A percentile compares a stretch with the other conserved stretches of the same genome.
Conservation (phyloP, 2,888 invertebrate species). For the Cephus nigrinus region DNA sequence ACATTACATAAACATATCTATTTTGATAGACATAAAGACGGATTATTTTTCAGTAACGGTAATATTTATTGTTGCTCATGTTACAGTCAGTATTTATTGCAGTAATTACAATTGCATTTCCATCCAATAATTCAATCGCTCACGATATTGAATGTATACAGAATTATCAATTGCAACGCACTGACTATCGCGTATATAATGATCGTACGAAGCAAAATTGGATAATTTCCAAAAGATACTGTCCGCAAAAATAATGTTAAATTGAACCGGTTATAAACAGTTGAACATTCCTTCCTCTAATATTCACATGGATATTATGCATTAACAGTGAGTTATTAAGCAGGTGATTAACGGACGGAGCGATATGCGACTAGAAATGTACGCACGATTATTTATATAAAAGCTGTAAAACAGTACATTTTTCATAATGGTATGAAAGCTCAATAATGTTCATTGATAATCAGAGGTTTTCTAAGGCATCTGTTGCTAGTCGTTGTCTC, state of each 20-base stretch:
- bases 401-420: neutral
- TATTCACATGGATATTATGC: neutral
- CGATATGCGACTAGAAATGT: neutral
- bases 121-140: neutral
- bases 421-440: neutral
- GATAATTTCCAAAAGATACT: neutral
- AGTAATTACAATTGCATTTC: neutral
- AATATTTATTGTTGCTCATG: neutral
- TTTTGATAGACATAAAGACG: neutral
- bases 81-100: neutral
- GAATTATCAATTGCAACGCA: neutral
- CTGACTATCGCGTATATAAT: neutral
- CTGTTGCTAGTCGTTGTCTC: neutral
- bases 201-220: neutral
- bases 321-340: neutral
- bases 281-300: neutral
- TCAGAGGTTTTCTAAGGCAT: neutral
- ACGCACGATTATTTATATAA: neutral
- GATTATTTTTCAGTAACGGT: neutral
- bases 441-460: neutral
- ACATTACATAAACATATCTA: neutral
- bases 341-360: neutral
- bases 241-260: neutral
- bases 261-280: neutral
- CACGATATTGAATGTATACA: neutral